Evolutionary conservation across 2,797 vertebrate genomes (phyloP).

Genomic region (Oophaga sylvatica): DNA sequence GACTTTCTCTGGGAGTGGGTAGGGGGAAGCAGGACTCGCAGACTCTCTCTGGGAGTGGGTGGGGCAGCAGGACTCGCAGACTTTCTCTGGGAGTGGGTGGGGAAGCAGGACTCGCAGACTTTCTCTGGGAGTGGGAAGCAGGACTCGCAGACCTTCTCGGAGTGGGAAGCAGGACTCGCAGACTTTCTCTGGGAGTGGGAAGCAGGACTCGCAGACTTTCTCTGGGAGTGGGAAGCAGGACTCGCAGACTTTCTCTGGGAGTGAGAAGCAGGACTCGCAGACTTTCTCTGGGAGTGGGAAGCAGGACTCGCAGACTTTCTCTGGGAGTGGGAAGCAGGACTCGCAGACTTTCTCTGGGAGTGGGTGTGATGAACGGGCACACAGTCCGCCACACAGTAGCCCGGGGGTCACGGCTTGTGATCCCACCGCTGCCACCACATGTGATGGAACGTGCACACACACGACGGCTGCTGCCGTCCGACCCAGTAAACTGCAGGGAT

Average conservation of each 20-base stretch:
- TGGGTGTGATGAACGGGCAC: no score
- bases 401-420: no score
- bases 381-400: no score
- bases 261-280: background rate
- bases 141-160: background rate
- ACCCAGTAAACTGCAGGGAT: no score
- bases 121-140: no score
- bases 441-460: no score
- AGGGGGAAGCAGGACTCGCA: background rate
- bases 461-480: no score
- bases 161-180: background rate
- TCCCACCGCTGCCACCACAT: no score
- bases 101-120: background rate
- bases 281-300: background rate
- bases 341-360: background rate
- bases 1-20: background rate
- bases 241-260: no score
- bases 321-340: background rate
- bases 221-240: background rate
- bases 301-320: background rate
- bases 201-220: background rate
- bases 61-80: background rate
- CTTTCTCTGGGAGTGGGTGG: background rate
- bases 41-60: no score
- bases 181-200: no score